phyloP scores from a whole-genome alignment of 1,140 invertebrate genomes.

The Tetramorium simillimum region DNA sequence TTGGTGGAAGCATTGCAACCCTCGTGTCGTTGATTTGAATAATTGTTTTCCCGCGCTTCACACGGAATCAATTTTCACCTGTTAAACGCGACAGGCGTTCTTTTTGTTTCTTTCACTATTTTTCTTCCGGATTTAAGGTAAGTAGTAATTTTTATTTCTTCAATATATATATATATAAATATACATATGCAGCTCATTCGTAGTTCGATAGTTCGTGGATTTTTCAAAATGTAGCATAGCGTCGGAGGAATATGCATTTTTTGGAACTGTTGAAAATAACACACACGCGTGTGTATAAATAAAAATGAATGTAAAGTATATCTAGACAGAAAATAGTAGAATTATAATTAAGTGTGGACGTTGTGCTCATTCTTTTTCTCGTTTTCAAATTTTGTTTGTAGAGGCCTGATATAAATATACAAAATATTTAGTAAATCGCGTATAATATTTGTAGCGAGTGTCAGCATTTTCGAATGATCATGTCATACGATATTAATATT shows the following conservation, averaged over 20 bases:
- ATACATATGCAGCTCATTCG: not conserved
- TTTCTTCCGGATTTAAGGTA: constrained; percentile 5
- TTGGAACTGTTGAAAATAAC: not conserved
- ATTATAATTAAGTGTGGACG: not conserved
- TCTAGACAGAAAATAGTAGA: not conserved
- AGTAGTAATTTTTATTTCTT: constrained; percentile 5
- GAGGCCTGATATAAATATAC: not conserved
- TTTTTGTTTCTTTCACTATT: not conserved
- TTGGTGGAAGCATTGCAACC: not conserved
- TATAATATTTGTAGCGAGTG: not conserved
- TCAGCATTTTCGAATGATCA: not conserved
- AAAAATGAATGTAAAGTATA: constrained; percentile 11
- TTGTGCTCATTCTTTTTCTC: not conserved
- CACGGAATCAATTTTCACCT: constrained; percentile 56
- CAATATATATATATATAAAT: not conserved
- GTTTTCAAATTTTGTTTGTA: not conserved
- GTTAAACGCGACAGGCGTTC: constrained; percentile 56
- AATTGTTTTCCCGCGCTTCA: constrained; percentile 63
- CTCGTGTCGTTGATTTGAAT: not conserved
- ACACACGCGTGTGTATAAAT: constrained; percentile 25
- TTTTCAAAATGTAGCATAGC: not conserved
- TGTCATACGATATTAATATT: not conserved
- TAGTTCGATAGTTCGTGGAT: not conserved
- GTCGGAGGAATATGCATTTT: not conserved
- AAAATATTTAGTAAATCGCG: not conserved